Percentiles rank a stretch among this genome's conserved stretches.
Evolutionary conservation across 92 coral and sea anemone species (phyloP).

Genomic region (Paragorgia papillata): DNA sequence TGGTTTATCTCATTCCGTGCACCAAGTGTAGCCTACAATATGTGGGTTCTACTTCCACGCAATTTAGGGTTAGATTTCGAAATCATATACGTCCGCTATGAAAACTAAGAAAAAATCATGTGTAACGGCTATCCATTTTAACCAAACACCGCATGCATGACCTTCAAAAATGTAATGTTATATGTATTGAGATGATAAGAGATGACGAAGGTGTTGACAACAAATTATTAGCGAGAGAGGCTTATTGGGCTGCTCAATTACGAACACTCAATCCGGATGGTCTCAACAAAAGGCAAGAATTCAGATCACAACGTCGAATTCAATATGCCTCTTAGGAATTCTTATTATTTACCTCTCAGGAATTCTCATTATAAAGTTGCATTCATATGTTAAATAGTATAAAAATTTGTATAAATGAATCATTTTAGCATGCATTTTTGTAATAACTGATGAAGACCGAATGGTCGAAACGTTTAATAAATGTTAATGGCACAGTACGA

Average conservation of each 20-base stretch:
- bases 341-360: too few relatives aligned
- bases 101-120: background rate
- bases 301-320: too few relatives aligned
- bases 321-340: too few relatives aligned
- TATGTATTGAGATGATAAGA: background rate
- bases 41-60: conserved; percentile 30
- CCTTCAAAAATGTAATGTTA: background rate
- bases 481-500: too few relatives aligned
- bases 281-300: background rate
- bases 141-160: background rate
- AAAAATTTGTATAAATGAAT: too few relatives aligned
- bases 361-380: too few relatives aligned
- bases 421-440: too few relatives aligned
- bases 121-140: background rate
- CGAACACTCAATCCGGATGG: background rate
- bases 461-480: too few relatives aligned
- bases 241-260: background rate
- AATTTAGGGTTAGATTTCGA: conserved; percentile 37
- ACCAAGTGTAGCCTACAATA: conserved; percentile 36
- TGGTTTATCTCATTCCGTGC: conserved; percentile 26
- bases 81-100: background rate
- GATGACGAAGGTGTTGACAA: background rate
- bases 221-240: background rate
- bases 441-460: too few relatives aligned
- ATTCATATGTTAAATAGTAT: too few relatives aligned